phyloP scores from a whole-genome alignment of 1,140 invertebrate species.

The Macrocentrus cingulum region DNA sequence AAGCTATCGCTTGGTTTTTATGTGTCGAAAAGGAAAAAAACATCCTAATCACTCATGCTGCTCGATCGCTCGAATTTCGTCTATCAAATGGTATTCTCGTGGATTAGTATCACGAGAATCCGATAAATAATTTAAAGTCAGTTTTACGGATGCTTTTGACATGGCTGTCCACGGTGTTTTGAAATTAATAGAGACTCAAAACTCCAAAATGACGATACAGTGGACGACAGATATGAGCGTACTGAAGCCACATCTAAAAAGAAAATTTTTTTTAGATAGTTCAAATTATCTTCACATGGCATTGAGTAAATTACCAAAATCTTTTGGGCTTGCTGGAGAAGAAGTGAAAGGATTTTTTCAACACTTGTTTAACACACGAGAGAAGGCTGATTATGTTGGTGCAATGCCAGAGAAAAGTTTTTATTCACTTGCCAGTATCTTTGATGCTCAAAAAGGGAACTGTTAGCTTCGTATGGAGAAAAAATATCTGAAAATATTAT shows the following conservation, averaged over 20 bases:
- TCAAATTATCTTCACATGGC: too few species aligned
- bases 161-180: conserved; percentile 11
- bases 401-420: too few species aligned
- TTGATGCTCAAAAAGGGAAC: conserved; percentile 24
- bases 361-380: too few species aligned
- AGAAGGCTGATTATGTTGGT: too few species aligned
- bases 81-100: conserved; percentile 7
- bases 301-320: too few species aligned
- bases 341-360: too few species aligned
- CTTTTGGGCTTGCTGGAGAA: too few species aligned
- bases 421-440: conserved; percentile 26
- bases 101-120: conserved; percentile 15
- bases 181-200: conserved; percentile 7
- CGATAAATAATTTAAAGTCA: background rate
- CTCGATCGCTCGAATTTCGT: conserved; percentile 1
- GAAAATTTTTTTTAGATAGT: too few species aligned
- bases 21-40: conserved; percentile 1
- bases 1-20: conserved; percentile 21
- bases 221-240: conserved; percentile 1
- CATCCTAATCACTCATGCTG: background rate
- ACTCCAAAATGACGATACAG: background rate
- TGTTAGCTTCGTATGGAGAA: conserved; percentile 27
- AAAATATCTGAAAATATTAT: conserved; percentile 14
- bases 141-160: conserved; percentile 3
- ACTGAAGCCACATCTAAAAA: background rate